phyloP scores from a whole-genome alignment of 2,888 invertebrate species.

The Lottia scabra region DNA sequence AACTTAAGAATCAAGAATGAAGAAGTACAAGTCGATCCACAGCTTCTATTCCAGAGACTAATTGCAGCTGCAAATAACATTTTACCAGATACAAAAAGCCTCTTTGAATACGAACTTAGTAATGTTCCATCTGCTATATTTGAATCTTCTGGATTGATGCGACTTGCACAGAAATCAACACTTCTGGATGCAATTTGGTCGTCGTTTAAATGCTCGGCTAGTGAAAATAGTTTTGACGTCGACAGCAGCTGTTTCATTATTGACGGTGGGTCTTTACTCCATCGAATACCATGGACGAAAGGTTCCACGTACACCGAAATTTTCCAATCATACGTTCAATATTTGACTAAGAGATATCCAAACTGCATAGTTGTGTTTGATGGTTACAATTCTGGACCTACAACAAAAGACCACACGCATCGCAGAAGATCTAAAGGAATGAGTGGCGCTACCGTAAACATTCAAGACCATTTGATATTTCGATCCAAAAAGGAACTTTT shows the following conservation, averaged over 20 bases:
- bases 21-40: slow-evolving; percentile 1
- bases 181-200: slow-evolving; percentile 26
- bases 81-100: neutral
- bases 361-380: slow-evolving; percentile 25
- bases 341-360: slow-evolving; percentile 5
- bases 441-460: neutral
- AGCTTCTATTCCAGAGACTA: slow-evolving; percentile 10
- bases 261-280: slow-evolving; percentile 30
- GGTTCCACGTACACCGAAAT: slow-evolving; percentile 23
- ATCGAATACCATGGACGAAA: slow-evolving; percentile 28
- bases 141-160: slow-evolving; percentile 18
- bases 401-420: slow-evolving; percentile 25
- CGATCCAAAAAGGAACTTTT: neutral
- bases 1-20: slow-evolving; percentile 2
- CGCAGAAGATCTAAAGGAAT: slow-evolving; percentile 3
- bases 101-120: slow-evolving; percentile 20
- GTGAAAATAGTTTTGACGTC: slow-evolving; percentile 6
- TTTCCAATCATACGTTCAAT: slow-evolving; percentile 11
- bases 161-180: slow-evolving; percentile 23
- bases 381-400: slow-evolving; percentile 24
- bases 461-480: neutral
- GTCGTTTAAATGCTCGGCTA: neutral
- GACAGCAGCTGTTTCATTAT: slow-evolving; percentile 15
- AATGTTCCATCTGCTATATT: slow-evolving; percentile 29
- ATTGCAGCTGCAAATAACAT: neutral